phyloP scores from a whole-genome alignment of 2,113 vertebrate species.

The Passer domesticus region DNA sequence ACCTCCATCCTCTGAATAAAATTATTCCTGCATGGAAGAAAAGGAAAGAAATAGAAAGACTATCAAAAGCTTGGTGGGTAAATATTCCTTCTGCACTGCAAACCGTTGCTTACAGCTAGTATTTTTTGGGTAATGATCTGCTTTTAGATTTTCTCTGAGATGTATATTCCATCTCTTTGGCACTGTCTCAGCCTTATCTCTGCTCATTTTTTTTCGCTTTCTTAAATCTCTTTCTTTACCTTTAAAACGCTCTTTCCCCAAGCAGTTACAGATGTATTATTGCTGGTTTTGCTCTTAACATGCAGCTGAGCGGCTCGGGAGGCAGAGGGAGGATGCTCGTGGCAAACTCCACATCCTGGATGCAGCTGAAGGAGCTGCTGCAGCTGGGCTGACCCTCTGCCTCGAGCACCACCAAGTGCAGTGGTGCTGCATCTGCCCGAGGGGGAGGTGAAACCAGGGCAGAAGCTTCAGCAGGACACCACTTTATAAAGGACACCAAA shows the following conservation, averaged over 20 bases:
- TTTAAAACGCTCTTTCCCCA: neutral
- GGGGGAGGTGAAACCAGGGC: neutral
- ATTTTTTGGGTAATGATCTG: conserved; percentile 53
- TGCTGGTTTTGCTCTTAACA: neutral
- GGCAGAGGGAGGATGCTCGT: neutral
- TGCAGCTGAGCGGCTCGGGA: neutral
- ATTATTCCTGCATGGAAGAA: neutral
- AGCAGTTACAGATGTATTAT: neutral
- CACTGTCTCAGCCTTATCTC: conserved; percentile 51
- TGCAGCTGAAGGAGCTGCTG: neutral
- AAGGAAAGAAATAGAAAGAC: neutral
- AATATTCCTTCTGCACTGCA: conserved; percentile 37
- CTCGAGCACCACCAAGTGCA: neutral
- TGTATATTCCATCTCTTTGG: conserved; percentile 57
- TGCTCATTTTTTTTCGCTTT: neutral
- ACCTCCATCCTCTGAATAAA: neutral
- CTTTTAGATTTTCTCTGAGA: conserved; percentile 47
- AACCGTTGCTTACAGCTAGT: conserved; percentile 58
- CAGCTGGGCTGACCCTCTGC: neutral
- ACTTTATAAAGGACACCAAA: neutral
- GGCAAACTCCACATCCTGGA: neutral
- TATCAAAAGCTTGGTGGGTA: neutral
- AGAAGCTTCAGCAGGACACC: neutral
- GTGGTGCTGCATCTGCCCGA: neutral
- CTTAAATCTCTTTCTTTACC: conserved; percentile 46